These are phyloP conservation scores for Penelope pileata DNA, from an alignment of 2,113 vertebrate species.

Conservation along the genomic window DNA sequence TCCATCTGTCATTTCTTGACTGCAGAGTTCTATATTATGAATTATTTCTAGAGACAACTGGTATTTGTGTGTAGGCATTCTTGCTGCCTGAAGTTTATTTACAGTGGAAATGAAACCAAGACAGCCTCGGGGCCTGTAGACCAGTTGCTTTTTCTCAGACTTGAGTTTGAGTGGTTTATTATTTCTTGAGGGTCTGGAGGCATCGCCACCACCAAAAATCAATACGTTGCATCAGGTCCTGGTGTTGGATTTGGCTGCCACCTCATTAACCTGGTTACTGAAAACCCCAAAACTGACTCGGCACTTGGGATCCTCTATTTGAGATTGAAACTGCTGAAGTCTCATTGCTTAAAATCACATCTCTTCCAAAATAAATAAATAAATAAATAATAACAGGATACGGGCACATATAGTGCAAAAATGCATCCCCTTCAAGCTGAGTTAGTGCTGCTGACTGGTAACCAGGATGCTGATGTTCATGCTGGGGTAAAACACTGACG, in stretches of 20 bases:
- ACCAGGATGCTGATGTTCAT: rapidly evolving
- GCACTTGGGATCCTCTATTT: not conserved
- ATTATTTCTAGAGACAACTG: slow-evolving; percentile 59
- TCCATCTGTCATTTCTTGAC: slow-evolving; percentile 54
- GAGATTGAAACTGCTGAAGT: not conserved
- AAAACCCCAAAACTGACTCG: not conserved
- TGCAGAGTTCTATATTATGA: slow-evolving; percentile 35
- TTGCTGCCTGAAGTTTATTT: slow-evolving; percentile 73
- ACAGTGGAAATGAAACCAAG: slow-evolving; percentile 73
- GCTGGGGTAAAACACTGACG: not conserved
- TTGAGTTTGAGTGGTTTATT: slow-evolving; percentile 69
- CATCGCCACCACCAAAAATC: slow-evolving; percentile 54
- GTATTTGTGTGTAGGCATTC: slow-evolving; percentile 68
- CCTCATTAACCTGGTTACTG: slow-evolving; percentile 5
- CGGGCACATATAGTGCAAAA: not conserved
- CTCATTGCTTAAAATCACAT: not conserved
- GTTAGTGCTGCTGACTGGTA: not conserved
- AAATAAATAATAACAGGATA: not conserved
- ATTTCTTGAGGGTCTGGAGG: slow-evolving; percentile 64
- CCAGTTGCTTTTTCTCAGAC: slow-evolving; percentile 61
- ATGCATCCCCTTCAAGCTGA: not conserved
- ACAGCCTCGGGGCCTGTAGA: slow-evolving; percentile 57
- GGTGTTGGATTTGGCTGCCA: slow-evolving; percentile 60
- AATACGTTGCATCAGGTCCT: slow-evolving; percentile 41
- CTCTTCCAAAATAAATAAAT: not conserved